These are phyloP conservation scores for Globodera ellingtonae DNA, from an alignment of 1,140 invertebrate genomes.

Conservation along the genomic window DNA sequence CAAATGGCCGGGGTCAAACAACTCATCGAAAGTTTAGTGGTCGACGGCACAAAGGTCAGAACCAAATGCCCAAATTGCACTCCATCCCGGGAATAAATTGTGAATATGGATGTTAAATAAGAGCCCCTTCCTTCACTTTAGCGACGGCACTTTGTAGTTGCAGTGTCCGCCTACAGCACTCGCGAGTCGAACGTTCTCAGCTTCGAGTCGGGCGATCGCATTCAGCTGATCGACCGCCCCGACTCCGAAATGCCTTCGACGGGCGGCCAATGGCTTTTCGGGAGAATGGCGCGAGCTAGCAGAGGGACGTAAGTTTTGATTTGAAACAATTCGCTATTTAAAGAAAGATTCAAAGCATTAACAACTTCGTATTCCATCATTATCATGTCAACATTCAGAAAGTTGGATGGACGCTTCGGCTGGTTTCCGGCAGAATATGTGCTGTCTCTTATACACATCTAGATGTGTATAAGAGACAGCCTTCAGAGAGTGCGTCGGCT, in stretches of 20 bases:
- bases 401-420: conserved; percentile 38
- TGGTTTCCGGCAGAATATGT: conserved; percentile 46
- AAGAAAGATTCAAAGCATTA: no score
- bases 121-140: not conserved
- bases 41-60: conserved; percentile 26
- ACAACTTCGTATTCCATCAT: no score
- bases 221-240: conserved; percentile 33
- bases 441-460: no score
- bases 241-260: conserved; percentile 32
- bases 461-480: no score
- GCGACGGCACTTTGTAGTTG: conserved; percentile 42
- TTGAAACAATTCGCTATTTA: no score
- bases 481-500: not conserved
- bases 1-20: conserved; percentile 34
- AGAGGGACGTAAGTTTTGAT: no score
- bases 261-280: conserved; percentile 44
- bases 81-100: no score
- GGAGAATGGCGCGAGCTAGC: conserved; percentile 3
- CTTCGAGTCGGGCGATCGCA: conserved; percentile 37
- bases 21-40: conserved; percentile 39
- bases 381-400: not conserved
- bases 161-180: conserved; percentile 33
- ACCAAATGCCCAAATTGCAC: not conserved
- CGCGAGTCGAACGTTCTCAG: conserved; percentile 42
- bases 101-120: no score